Percentiles rank a stretch among this genome's conserved stretches.
Evolutionary conservation across 2,888 invertebrate species (phyloP).

Genomic region (Lamellibrachia columna): DNA sequence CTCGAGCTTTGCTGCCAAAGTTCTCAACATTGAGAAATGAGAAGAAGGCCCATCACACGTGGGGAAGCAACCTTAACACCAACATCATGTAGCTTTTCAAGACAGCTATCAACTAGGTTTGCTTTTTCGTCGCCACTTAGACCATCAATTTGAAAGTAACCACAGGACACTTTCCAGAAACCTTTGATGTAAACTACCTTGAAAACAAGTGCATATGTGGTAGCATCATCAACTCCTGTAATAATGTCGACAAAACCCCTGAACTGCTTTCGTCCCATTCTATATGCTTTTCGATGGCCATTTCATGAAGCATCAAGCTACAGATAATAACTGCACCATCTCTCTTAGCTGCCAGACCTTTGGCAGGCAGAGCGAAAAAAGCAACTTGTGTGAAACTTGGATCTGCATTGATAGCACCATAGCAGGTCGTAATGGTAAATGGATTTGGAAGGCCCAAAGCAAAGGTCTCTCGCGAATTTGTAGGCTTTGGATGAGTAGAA

Average conservation of each 20-base stretch:
- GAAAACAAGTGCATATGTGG: not conserved
- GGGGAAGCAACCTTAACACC: constrained; percentile 18
- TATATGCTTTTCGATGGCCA: not conserved
- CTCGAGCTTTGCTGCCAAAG: not conserved
- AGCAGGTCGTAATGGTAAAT: not conserved
- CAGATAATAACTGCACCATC: not conserved
- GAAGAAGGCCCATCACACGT: constrained; percentile 16
- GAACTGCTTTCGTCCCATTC: not conserved
- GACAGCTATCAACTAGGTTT: not conserved
- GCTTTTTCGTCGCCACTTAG: not conserved
- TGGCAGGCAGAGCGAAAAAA: not conserved
- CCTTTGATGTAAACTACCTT: constrained; percentile 20
- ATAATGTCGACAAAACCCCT: not conserved
- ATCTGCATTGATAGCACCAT: not conserved
- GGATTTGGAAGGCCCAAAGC: not conserved
- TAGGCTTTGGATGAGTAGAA: not conserved
- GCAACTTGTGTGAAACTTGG: not conserved
- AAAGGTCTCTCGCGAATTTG: not conserved
- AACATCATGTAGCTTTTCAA: not conserved
- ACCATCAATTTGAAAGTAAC: constrained; percentile 7
- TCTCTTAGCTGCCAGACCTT: not conserved
- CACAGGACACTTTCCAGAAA: constrained; percentile 22
- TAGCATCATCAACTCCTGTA: constrained; percentile 17
- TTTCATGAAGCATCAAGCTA: not conserved
- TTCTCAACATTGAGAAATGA: not conserved